These are phyloP conservation scores for Bucorvus abyssinicus DNA, from an alignment of 2,797 vertebrate genomes.

Conservation along the genomic window DNA sequence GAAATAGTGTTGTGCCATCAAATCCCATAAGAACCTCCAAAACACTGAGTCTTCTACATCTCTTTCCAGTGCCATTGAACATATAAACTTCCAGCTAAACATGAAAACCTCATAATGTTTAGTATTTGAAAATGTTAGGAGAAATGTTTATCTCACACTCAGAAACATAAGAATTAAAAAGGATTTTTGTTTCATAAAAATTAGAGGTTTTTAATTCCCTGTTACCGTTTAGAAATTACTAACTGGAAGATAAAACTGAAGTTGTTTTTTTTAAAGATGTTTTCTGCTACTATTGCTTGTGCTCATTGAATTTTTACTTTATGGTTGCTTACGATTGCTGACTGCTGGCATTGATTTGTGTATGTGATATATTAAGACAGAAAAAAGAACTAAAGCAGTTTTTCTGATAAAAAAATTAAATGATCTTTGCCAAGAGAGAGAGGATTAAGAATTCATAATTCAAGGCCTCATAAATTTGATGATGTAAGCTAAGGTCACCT, in stretches of 20 bases:
- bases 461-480: not conserved
- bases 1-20: not conserved
- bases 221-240: not conserved
- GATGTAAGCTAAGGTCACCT: not conserved
- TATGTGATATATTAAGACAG: not conserved
- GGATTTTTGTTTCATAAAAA: not conserved
- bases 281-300: not conserved
- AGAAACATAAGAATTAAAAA: not conserved
- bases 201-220: not conserved
- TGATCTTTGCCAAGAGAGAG: not conserved
- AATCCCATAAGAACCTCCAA: not conserved
- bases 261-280: not conserved
- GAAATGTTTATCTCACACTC: not conserved
- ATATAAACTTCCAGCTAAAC: not conserved
- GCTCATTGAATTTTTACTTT: not conserved
- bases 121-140: not conserved
- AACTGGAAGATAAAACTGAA: not conserved
- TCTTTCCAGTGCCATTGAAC: not conserved
- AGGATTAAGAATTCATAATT: not conserved
- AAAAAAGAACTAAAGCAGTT: not conserved
- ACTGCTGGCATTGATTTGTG: not conserved
- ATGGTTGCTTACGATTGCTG: not conserved
- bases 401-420: not conserved
- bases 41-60: not conserved
- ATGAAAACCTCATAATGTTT: not conserved